phyloP scores from a whole-genome alignment of 2,888 invertebrate genomes.

The Petrolisthes cinctipes region DNA sequence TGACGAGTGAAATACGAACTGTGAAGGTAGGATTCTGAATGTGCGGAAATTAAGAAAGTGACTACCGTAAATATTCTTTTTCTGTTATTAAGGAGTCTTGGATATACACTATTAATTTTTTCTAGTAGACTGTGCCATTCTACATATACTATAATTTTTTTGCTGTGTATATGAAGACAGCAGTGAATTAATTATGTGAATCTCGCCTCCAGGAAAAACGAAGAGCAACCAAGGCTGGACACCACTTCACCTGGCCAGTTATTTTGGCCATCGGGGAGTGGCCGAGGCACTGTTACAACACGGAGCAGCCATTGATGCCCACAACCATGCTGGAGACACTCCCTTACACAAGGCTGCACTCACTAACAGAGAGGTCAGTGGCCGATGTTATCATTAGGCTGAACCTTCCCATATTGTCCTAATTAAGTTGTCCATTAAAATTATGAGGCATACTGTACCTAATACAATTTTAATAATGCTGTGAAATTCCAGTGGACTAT shows the following conservation, averaged over 20 bases:
- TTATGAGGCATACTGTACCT: too few relatives aligned
- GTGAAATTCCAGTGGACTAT: too few relatives aligned
- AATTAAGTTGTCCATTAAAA: too few relatives aligned
- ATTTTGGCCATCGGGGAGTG: constrained; percentile 77
- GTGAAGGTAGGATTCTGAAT: too few relatives aligned
- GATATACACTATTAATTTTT: not conserved
- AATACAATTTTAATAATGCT: too few relatives aligned
- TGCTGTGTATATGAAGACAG: constrained; percentile 6
- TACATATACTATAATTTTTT: not conserved
- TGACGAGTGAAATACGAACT: too few relatives aligned
- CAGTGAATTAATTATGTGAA: not conserved
- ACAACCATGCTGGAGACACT: constrained; percentile 78
- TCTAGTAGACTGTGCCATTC: not conserved
- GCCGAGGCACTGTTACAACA: constrained; percentile 74
- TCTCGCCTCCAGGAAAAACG: constrained; percentile 72
- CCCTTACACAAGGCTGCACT: constrained; percentile 79
- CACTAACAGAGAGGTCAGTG: constrained; percentile 77
- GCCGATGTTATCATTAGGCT: not conserved
- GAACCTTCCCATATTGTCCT: not conserved
- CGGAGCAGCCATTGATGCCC: constrained; percentile 76
- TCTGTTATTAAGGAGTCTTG: not conserved
- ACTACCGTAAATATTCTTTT: too few relatives aligned
- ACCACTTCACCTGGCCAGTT: constrained; percentile 78
- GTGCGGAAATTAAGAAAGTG: too few relatives aligned
- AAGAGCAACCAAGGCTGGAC: constrained; percentile 80